Conservation (phyloP, 2,113 vertebrate genomes). For the Procavia capensis region DNA sequence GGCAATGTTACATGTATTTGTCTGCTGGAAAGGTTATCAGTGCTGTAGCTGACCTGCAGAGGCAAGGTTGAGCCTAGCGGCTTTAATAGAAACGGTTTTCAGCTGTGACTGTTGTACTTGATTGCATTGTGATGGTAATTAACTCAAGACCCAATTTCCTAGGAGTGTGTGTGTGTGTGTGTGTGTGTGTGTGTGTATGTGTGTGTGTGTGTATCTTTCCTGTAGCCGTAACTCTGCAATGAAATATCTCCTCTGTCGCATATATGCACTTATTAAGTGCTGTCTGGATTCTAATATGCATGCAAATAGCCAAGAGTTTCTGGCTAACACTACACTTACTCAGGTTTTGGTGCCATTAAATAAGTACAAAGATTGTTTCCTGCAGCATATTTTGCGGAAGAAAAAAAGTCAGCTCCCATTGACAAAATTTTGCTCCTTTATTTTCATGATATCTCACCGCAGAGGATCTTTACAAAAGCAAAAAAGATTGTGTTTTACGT, state of each 20-base stretch:
- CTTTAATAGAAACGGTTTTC: conserved; percentile 89
- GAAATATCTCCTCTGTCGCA: conserved; percentile 87
- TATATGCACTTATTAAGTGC: conserved; percentile 87
- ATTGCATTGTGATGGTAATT: conserved; percentile 92
- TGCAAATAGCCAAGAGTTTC: conserved; percentile 87
- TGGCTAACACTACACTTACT: conserved; percentile 81
- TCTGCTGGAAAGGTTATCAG: conserved; percentile 91
- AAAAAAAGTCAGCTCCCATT: conserved; percentile 48
- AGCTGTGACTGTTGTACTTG: conserved; percentile 87
- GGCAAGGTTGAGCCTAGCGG: conserved; percentile 85
- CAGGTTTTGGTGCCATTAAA: conserved; percentile 80
- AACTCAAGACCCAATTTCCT: conserved; percentile 86
- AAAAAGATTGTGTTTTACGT: neutral
- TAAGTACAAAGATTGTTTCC: conserved; percentile 75
- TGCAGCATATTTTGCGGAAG: conserved; percentile 66
- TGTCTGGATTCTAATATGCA: conserved; percentile 86
- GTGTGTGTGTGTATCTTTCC: conserved; percentile 69
- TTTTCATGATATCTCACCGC: conserved; percentile 35
- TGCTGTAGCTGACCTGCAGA: conserved; percentile 88
- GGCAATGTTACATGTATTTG: conserved; percentile 89
- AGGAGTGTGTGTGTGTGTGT: conserved; percentile 57
- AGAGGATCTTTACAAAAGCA: neutral
- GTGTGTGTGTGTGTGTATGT: neutral
- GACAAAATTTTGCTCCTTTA: conserved; percentile 45
- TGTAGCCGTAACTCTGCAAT: conserved; percentile 85